phyloP scores from a whole-genome alignment of 1,140 invertebrate species.

The Drosophila repleta region DNA sequence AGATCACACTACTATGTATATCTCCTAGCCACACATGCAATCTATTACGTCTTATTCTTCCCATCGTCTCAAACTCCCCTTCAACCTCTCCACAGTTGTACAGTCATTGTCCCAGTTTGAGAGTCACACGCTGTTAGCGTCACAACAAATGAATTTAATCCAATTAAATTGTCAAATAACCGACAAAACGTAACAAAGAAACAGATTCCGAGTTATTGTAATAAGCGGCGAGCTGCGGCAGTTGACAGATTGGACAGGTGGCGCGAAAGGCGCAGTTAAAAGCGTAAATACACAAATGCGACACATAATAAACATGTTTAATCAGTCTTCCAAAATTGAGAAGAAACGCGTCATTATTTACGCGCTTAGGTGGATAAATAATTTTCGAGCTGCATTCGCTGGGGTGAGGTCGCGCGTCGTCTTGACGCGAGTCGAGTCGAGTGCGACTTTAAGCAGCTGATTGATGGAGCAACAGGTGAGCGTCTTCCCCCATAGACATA shows the following conservation, averaged over 20 bases:
- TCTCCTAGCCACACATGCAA: no score
- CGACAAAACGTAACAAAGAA: slow-evolving; percentile 21
- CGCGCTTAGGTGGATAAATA: slow-evolving; percentile 35
- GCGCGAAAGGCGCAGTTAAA: slow-evolving; percentile 15
- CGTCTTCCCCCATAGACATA: background rate
- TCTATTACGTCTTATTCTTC: background rate
- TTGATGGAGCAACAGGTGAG: slow-evolving; percentile 25
- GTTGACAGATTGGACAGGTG: slow-evolving; percentile 49
- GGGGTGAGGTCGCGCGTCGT: slow-evolving; percentile 20
- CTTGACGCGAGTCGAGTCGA: slow-evolving; percentile 19
- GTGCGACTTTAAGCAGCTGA: slow-evolving; percentile 46
- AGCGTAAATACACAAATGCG: slow-evolving; percentile 18
- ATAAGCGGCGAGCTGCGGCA: slow-evolving; percentile 13
- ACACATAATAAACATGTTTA: slow-evolving; percentile 33
- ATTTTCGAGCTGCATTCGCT: slow-evolving; percentile 25
- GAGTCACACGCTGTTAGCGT: slow-evolving; percentile 27
- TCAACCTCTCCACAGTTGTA: slow-evolving; percentile 12
- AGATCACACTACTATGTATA: no score
- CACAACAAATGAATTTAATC: slow-evolving; percentile 55
- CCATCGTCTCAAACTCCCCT: background rate
- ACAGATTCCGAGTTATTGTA: slow-evolving; percentile 2
- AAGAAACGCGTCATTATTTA: slow-evolving; percentile 34
- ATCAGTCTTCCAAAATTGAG: slow-evolving; percentile 16
- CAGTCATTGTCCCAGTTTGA: slow-evolving; percentile 3
- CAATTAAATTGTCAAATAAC: slow-evolving; percentile 66